Conservation (phyloP, 2,888 invertebrate genomes). For the Smittia aterrima region DNA sequence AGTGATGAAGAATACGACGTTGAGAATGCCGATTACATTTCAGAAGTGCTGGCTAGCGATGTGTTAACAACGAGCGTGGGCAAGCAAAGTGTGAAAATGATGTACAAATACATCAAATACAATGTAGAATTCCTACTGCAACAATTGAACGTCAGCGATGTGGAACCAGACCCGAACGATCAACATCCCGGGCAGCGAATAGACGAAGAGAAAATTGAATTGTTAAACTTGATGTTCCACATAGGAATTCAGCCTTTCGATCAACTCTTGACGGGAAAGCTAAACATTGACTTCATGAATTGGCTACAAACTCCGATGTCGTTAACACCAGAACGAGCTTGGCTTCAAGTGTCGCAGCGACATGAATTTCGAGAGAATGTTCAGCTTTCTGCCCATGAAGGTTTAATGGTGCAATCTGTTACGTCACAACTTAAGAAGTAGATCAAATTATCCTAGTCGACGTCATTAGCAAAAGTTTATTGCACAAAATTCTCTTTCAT, state of each 20-base stretch:
- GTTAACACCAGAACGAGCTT: conserved; percentile 53
- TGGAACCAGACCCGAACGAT: conserved; percentile 49
- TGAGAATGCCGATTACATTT: conserved; percentile 55
- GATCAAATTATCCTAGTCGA: not conserved
- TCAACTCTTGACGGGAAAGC: conserved; percentile 58
- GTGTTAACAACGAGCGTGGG: conserved; percentile 63
- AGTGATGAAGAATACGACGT: conserved; percentile 52
- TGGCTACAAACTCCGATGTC: conserved; percentile 55
- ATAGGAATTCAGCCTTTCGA: conserved; percentile 74
- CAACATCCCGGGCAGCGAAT: conserved; percentile 51
- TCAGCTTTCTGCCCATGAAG: conserved; percentile 52
- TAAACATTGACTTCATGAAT: conserved; percentile 54
- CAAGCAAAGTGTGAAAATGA: conserved; percentile 61
- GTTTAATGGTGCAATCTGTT: conserved; percentile 54
- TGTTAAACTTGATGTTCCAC: conserved; percentile 76
- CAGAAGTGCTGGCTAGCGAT: conserved; percentile 62
- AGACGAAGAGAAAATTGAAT: conserved; percentile 53
- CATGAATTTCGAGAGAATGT: conserved; percentile 54
- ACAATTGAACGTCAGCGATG: conserved; percentile 56
- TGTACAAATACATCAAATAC: conserved; percentile 68
- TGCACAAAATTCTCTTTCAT: not conserved
- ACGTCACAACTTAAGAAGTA: conserved; percentile 50
- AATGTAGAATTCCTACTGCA: conserved; percentile 68
- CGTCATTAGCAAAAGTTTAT: not conserved
- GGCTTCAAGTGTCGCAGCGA: conserved; percentile 54